A percentile compares a stretch with the other conserved stretches of the same genome.
Evolutionary conservation across 2,888 invertebrate species (phyloP).

Genomic region (Orchesellides sinensis): DNA sequence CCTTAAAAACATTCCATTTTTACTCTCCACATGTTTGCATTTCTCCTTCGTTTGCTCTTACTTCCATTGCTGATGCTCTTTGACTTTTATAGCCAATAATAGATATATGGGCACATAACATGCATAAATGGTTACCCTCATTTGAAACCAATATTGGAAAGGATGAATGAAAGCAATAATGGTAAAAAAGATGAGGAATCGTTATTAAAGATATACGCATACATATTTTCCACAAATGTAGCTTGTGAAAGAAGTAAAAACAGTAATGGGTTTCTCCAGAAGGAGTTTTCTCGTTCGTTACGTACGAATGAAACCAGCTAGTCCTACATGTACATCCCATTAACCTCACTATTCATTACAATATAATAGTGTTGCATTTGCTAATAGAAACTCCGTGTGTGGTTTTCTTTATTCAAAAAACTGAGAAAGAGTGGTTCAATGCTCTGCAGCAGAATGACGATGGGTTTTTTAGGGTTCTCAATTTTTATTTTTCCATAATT

Average conservation of each 20-base stretch:
- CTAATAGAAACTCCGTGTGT: conserved; percentile 28
- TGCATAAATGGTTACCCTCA: background rate
- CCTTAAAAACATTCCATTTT: background rate
- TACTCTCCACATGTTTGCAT: background rate
- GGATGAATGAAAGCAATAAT: background rate
- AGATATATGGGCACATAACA: conserved; percentile 16
- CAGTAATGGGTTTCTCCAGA: conserved; percentile 5
- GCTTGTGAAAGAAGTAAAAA: background rate
- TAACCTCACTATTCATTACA: background rate
- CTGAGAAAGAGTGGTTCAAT: background rate
- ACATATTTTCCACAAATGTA: background rate
- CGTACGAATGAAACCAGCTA: background rate
- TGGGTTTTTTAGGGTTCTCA: conserved; percentile 14
- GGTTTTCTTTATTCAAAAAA: conserved; percentile 20
- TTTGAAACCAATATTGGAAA: conserved; percentile 5
- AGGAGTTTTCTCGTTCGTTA: background rate
- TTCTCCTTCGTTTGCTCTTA: background rate
- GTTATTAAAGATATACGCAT: background rate
- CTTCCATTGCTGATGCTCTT: conserved; percentile 12
- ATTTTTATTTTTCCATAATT: conserved; percentile 8
- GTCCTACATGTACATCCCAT: background rate
- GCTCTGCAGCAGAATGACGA: background rate
- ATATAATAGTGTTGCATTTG: background rate
- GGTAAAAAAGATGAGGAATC: too few relatives aligned
- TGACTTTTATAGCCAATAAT: conserved; percentile 49